Evolutionary conservation across 2,113 vertebrate genomes (phyloP).

Genomic region (Chascanopsetta lugubris): DNA sequence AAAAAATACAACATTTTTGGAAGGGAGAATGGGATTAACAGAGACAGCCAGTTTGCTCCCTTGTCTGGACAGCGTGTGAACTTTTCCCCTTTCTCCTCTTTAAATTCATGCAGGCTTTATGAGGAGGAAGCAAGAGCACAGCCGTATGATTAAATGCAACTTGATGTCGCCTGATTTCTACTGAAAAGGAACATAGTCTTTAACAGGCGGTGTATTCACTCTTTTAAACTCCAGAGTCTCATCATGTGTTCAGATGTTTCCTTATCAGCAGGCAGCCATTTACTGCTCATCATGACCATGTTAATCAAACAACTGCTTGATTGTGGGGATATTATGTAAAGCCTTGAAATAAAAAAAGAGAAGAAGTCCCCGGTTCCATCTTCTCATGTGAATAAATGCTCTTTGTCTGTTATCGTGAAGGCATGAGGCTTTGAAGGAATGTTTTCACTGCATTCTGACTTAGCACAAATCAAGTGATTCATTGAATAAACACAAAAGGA

Average conservation of each 20-base stretch:
- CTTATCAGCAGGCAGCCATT: not conserved
- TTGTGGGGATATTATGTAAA: not conserved
- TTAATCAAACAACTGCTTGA: not conserved
- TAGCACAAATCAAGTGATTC: not conserved
- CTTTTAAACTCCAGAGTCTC: not conserved
- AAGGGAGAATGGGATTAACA: conserved; percentile 43
- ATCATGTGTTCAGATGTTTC: not conserved
- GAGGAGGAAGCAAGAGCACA: conserved; percentile 5
- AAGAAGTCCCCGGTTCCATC: not conserved
- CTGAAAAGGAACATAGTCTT: conserved; percentile 18
- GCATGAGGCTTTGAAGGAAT: not conserved
- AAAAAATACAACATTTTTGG: too few relatives aligned
- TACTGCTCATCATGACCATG: not conserved
- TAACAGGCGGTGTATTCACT: conserved; percentile 43
- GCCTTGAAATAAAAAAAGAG: not conserved
- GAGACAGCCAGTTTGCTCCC: conserved; percentile 35
- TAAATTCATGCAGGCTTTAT: conserved; percentile 7
- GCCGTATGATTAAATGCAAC: conserved; percentile 4
- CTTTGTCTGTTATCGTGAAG: not conserved
- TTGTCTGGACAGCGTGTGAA: conserved; percentile 41
- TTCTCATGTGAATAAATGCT: not conserved
- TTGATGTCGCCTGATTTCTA: not conserved
- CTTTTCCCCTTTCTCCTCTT: conserved; percentile 29
- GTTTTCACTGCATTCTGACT: not conserved
- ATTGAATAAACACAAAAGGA: not conserved